Evolutionary conservation across 2,888 invertebrate species (phyloP).

Genomic region (Nymphalis c-album): DNA sequence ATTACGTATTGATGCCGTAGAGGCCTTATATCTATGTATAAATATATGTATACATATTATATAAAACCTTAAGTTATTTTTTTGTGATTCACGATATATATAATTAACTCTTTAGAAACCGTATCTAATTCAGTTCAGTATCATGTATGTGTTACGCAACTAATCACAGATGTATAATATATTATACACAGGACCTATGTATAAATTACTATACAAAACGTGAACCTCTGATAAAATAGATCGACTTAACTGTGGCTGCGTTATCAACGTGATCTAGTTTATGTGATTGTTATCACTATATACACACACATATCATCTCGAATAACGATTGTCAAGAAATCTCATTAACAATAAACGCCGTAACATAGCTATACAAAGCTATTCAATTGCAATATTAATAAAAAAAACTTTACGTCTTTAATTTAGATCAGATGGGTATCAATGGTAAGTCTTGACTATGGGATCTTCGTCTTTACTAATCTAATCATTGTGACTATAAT

Average conservation of each 20-base stretch:
- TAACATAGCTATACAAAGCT: slow-evolving; percentile 11
- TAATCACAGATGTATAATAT: too few species aligned
- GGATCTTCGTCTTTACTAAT: too few species aligned
- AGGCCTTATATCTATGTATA: too few species aligned
- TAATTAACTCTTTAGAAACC: neutral
- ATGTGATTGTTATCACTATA: slow-evolving; percentile 30
- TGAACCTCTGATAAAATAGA: neutral
- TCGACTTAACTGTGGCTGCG: neutral
- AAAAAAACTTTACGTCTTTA: neutral
- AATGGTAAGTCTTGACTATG: too few species aligned
- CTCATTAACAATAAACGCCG: slow-evolving; percentile 21
- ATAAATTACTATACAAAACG: neutral
- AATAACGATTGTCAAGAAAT: slow-evolving; percentile 35
- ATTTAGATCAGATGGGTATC: too few species aligned
- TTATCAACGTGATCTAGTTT: slow-evolving; percentile 28
- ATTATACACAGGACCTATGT: too few species aligned
- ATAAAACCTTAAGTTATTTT: too few species aligned
- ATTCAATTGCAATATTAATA: slow-evolving; percentile 10
- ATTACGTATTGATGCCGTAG: too few species aligned
- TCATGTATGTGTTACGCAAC: too few species aligned
- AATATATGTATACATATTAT: too few species aligned
- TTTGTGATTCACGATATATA: too few species aligned
- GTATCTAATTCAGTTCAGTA: neutral
- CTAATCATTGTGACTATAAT: too few species aligned
- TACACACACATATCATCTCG: slow-evolving; percentile 30